Evolutionary conservation across 2,888 invertebrate species (phyloP).

Genomic region (Leptura quadrifasciata): DNA sequence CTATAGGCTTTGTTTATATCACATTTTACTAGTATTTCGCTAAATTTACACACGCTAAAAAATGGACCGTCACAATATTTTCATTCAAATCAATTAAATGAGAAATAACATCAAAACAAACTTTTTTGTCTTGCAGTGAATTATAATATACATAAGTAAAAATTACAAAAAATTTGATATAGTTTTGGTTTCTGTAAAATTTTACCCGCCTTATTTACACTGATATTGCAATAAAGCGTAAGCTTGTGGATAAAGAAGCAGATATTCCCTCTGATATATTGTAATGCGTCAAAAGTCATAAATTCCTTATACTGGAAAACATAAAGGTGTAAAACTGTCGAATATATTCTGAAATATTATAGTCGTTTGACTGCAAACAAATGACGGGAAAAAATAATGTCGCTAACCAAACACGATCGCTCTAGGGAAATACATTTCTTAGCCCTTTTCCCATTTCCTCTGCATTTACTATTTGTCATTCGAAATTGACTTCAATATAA

Average conservation of each 20-base stretch:
- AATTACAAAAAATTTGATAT: not conserved
- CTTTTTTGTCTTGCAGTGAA: too few species aligned
- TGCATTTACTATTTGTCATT: conserved; percentile 67
- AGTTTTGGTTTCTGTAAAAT: not conserved
- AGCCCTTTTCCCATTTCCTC: conserved; percentile 65
- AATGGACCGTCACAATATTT: too few species aligned
- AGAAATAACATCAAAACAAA: too few species aligned
- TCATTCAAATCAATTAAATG: too few species aligned
- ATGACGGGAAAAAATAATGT: conserved; percentile 65
- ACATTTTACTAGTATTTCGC: too few species aligned
- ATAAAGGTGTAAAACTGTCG: conserved; percentile 66
- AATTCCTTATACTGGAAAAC: conserved; percentile 57
- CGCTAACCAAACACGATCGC: conserved; percentile 61
- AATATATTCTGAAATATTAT: conserved; percentile 68
- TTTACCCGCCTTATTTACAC: not conserved
- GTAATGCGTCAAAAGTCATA: conserved; percentile 35
- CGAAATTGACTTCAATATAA: conserved; percentile 69
- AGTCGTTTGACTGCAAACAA: conserved; percentile 65
- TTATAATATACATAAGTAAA: too few species aligned
- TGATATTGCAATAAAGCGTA: not conserved
- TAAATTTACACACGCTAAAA: too few species aligned
- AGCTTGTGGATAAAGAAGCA: not conserved
- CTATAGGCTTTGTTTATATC: too few species aligned
- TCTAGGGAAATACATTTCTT: conserved; percentile 67
- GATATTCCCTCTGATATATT: conserved; percentile 7